Conservation (phyloP, 2,888 invertebrate species). For the Microctonus aethiopoides region DNA sequence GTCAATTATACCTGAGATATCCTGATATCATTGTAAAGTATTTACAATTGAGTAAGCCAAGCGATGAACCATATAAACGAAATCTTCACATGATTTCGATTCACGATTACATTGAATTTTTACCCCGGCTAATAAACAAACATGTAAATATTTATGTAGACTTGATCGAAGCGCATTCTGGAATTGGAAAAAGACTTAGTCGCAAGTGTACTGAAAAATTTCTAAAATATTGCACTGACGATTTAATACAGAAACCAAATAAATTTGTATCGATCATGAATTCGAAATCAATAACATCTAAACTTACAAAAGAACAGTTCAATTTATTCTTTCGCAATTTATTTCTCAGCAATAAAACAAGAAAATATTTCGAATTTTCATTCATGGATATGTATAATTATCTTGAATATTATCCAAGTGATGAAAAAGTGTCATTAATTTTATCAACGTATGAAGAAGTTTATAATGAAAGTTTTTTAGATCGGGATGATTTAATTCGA, state of each 20-base stretch:
- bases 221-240: constrained; percentile 47
- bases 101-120: constrained; percentile 36
- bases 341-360: constrained; percentile 36
- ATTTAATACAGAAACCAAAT: constrained; percentile 45
- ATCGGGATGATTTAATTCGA: constrained; percentile 37
- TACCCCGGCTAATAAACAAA: constrained; percentile 50
- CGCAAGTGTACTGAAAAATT: constrained; percentile 47
- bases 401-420: constrained; percentile 48
- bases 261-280: constrained; percentile 45
- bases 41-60: constrained; percentile 44
- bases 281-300: constrained; percentile 43
- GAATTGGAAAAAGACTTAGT: too few relatives aligned
- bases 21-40: constrained; percentile 54
- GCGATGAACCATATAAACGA: not conserved
- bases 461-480: constrained; percentile 46
- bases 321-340: constrained; percentile 46
- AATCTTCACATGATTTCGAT: constrained; percentile 31
- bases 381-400: constrained; percentile 35
- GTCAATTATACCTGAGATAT: constrained; percentile 45
- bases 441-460: constrained; percentile 44
- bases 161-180: too few relatives aligned
- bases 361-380: constrained; percentile 23
- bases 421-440: constrained; percentile 43
- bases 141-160: constrained; percentile 48
- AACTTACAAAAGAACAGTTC: constrained; percentile 44